A percentile compares a stretch with the other conserved stretches of the same genome.
phyloP scores from a whole-genome alignment of 2,113 vertebrate genomes.

The Addax nasomaculatus region DNA sequence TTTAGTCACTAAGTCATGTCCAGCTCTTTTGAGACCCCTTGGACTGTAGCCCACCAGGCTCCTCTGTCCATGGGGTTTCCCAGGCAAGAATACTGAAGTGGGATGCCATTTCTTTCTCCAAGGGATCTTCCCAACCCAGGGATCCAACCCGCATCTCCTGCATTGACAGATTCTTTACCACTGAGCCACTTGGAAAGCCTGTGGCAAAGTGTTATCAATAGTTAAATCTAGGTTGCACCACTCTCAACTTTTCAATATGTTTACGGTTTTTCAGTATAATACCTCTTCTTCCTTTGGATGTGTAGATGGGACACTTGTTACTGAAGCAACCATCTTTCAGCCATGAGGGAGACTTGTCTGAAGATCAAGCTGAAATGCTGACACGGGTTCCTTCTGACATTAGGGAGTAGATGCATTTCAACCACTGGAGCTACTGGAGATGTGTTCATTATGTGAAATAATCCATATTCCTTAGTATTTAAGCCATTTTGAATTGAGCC shows the following conservation, averaged over 20 bases:
- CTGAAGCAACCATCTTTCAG: not conserved
- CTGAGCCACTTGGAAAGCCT: not conserved
- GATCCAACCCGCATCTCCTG: not conserved
- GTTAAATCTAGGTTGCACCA: not conserved
- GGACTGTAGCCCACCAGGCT: not conserved
- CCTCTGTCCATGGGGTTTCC: not conserved
- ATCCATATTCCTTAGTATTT: not conserved
- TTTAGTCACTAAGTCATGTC: not conserved
- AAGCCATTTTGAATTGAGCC: not conserved
- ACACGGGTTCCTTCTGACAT: not conserved
- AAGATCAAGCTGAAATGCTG: not conserved
- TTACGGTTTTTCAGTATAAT: not conserved
- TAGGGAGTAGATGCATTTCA: not conserved
- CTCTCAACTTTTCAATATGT: not conserved
- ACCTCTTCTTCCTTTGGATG: not conserved
- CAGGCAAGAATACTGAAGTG: not conserved
- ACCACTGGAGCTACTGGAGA: not conserved
- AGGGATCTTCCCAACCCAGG: not conserved
- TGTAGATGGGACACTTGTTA: not conserved
- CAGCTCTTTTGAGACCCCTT: not conserved
- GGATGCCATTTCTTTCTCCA: not conserved
- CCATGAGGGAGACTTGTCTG: not conserved
- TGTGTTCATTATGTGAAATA: not conserved
- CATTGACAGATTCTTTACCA: not conserved
- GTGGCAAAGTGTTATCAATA: not conserved